Base-by-base conservation (phyloP, 2,113 vertebrate species). In the Condylura cristata region DNA sequence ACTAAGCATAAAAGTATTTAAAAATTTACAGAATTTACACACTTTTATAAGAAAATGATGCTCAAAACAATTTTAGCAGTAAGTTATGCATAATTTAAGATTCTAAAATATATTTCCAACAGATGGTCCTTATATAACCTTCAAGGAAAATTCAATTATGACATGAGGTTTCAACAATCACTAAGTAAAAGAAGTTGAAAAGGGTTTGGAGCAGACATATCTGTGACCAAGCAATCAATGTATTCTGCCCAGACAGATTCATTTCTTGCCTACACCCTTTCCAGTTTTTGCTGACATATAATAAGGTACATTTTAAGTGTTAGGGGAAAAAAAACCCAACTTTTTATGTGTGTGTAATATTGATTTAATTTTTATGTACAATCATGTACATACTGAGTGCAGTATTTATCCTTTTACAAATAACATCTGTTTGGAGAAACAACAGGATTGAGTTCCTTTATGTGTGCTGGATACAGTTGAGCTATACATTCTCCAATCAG, bases 141-240 rank as follows among this genome's bases (percentile, higher is more conserved):
- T 71, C 34, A 85, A 89, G 51, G 39, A 89, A 96, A 89, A 83
- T 41, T 93, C 9, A 93, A 79, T 53, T 66, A 93, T 26, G 66
- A 93, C 93, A 26, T 44, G 81, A 56, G 41, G 66, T n/a, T 89
- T 83, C 79, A 83, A 79, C 20, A 30, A 74, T 58, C 30, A 86
- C 51, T 85, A 66, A 96, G 79, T 75, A 48, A 97, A 76, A 95
- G 28, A 93, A 66, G 10, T 37, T 91, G 16, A 56, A 86, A 65
- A 2, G 48, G 68, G 16, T 68, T 18, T 32, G 24, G n/a, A 24
- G 2, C 83, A 44, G 39, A 11, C 70, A 37, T 1, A 60, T 60
- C 18, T 32, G 51, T 95, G 66, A 61, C 61, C 51, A 78, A 90
- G 63, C 48, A 75, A 81, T 53, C 48, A 76, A 24, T 78, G 16